phyloP scores from a whole-genome alignment of 2,113 vertebrate species.

The Naja naja region DNA sequence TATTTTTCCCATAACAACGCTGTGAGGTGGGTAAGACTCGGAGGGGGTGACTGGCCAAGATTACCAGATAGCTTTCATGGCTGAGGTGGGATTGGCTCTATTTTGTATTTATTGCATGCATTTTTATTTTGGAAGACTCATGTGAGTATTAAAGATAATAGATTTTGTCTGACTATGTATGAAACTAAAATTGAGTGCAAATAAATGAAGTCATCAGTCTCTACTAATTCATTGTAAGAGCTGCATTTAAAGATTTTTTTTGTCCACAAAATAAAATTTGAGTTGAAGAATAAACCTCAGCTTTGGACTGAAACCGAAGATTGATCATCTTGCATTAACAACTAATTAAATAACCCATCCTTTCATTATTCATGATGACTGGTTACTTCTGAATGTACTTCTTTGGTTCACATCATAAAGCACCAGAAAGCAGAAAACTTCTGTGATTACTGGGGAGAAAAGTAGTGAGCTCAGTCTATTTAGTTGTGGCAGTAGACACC shows the following conservation, averaged over 20 bases:
- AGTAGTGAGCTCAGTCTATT: neutral
- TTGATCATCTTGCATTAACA: neutral
- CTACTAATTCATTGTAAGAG: neutral
- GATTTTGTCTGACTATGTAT: neutral
- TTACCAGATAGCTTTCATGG: neutral
- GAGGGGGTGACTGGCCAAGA: neutral
- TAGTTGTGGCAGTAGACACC: neutral
- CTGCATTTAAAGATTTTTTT: neutral
- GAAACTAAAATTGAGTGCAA: neutral
- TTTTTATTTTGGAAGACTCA: neutral
- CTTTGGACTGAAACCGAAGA: neutral
- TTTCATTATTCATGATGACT: neutral
- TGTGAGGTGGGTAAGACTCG: neutral
- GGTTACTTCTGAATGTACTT: neutral
- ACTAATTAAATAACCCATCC: neutral
- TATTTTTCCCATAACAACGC: neutral
- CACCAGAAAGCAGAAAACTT: neutral
- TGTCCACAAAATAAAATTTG: neutral
- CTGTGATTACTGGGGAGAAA: neutral
- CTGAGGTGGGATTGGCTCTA: neutral
- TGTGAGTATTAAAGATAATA: neutral
- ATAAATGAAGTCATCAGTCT: neutral
- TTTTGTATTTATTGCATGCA: neutral
- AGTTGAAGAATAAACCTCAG: neutral
- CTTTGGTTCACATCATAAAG: neutral